phyloP scores from a whole-genome alignment of 2,113 vertebrate genomes.

The Mesocricetus auratus region DNA sequence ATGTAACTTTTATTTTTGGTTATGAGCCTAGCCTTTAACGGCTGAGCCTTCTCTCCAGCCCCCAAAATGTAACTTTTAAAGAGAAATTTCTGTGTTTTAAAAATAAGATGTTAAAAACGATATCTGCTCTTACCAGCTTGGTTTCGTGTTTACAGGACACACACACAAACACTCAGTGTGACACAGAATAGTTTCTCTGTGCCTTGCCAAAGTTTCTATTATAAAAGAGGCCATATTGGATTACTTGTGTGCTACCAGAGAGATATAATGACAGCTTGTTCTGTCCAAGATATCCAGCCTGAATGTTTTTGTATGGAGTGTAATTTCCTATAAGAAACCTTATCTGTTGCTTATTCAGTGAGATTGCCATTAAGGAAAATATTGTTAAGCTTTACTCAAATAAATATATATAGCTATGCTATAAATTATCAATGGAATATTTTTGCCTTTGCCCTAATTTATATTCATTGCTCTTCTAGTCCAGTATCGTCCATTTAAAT shows the following conservation, averaged over 20 bases:
- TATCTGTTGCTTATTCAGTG: conserved; percentile 70
- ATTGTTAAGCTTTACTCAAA: conserved; percentile 26
- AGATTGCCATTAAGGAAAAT: conserved; percentile 75
- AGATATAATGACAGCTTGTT: conserved; percentile 76
- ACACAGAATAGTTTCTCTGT: conserved; percentile 64
- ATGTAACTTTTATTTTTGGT: conserved; percentile 10
- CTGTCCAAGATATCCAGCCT: conserved; percentile 66
- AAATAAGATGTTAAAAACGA: conserved; percentile 34
- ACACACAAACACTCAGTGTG: conserved; percentile 29
- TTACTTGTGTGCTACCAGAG: conserved; percentile 76
- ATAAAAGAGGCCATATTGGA: conserved; percentile 71
- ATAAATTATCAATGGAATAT: conserved; percentile 57
- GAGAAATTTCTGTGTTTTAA: conserved; percentile 40
- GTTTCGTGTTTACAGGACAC: conserved; percentile 43
- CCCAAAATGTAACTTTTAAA: not conserved
- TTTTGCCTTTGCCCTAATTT: not conserved
- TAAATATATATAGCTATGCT: not conserved
- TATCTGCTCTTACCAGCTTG: not conserved
- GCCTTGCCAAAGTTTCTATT: conserved; percentile 72
- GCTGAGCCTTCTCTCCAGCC: no score
- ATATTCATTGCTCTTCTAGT: not conserved
- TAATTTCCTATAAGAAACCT: conserved; percentile 80
- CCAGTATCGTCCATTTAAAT: not conserved
- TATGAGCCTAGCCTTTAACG: no score
- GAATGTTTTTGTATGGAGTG: conserved; percentile 76